phyloP scores from a whole-genome alignment of 2,113 vertebrate species.

The Corvus moneduloides region DNA sequence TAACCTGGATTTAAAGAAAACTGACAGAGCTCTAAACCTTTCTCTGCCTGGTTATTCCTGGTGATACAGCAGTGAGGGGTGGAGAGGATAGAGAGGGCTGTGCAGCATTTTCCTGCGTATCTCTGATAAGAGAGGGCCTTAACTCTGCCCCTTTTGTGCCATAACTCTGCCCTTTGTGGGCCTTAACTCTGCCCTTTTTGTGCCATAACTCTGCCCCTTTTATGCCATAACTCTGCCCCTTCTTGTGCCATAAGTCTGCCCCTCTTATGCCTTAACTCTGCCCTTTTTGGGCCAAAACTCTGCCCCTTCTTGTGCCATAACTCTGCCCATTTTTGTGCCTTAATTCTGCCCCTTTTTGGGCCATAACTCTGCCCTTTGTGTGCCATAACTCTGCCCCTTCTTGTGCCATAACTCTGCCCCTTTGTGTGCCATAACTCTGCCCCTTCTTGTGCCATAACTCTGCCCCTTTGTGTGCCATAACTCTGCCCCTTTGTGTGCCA shows the following conservation, averaged over 20 bases:
- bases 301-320: neutral
- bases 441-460: no score
- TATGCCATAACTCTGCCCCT: accelerated
- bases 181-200: neutral
- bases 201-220: no score
- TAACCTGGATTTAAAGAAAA: neutral
- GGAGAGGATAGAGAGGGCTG: neutral
- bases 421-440: neutral
- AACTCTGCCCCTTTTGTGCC: neutral
- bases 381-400: neutral
- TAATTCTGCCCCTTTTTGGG: neutral
- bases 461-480: neutral
- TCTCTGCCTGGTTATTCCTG: neutral
- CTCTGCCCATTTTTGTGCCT: neutral
- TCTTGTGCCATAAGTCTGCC: no score
- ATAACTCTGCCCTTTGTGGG: neutral
- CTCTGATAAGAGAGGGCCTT: neutral
- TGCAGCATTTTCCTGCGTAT: neutral
- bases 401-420: slow-evolving; percentile 23
- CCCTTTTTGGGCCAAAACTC: accelerated
- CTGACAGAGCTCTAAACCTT: neutral
- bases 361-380: neutral
- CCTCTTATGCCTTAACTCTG: accelerated
- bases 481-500: accelerated
- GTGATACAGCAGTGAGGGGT: neutral